These are phyloP conservation scores for Nothocercus nigrocapillus DNA, from an alignment of 2,113 vertebrate genomes.

Conservation along the genomic window DNA sequence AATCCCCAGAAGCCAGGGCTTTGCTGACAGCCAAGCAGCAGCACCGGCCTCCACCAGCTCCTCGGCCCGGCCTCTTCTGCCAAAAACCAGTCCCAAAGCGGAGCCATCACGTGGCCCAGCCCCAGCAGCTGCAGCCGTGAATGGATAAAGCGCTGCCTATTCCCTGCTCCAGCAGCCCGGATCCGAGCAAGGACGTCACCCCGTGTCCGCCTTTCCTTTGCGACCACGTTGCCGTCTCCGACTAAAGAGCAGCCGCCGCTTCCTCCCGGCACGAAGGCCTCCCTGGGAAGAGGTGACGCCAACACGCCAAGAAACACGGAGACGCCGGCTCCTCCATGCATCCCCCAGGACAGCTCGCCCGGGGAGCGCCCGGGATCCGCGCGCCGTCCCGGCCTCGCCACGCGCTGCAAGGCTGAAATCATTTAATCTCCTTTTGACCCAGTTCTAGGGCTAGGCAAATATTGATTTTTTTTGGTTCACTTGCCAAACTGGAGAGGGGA, in stretches of 20 bases:
- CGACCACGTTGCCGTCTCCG: no score
- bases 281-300: no score
- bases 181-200: background rate
- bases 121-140: background rate
- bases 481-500: background rate
- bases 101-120: background rate
- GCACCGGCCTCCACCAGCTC: background rate
- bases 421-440: slow-evolving; percentile 41
- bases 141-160: background rate
- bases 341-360: background rate
- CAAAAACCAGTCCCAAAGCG: background rate
- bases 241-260: background rate
- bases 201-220: background rate
- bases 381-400: background rate
- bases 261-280: no score
- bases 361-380: background rate
- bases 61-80: no score
- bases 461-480: background rate
- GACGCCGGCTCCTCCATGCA: no score
- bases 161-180: background rate
- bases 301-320: no score
- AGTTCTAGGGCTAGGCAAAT: slow-evolving; percentile 1
- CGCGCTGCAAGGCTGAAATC: background rate
- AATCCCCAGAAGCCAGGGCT: no score
- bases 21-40: background rate